Evolutionary conservation across 2,113 vertebrate genomes (phyloP), one percentile per base, ranked within the genome.

Genomic region (Brienomyrus longianalis): DNA sequence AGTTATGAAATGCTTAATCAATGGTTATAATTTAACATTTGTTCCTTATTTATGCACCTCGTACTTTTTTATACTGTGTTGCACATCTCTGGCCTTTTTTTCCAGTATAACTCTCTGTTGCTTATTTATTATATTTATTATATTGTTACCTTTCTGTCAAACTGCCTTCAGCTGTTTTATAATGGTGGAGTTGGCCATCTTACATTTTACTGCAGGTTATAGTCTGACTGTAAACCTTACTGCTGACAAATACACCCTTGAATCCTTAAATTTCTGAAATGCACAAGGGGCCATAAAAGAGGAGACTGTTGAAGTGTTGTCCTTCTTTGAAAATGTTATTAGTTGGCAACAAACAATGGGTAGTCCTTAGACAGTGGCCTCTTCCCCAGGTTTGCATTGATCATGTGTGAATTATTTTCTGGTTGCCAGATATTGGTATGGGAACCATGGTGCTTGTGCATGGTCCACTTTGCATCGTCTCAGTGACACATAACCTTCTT

Each of bases 361-460:
- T 70, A 70, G n/a, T 31, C n/a, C 62, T 70, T 70, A 27, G 35
- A 43, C 31, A 80, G 15, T 19, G 31, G 35, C 31, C 74, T 23
- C 43, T 84, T 77, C 87, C 87, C 87, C 51, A 70, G 45, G 87
- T 45, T 54, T 52, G 52, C 31, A 21, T 88, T 56, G 87, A n/a
- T 84, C 47, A 52, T 50, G n/a, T 83, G 56, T 66, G 83, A 88
- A 88, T 35, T 62, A 70, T 88, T 77, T 21, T 27, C 47, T 31
- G 52, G 23, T 86, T 90, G 86, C 23, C 19, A 43, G 23, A 59
- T 54, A 39, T 43, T 45, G 10, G 77, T 15, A 8, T 47, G 15
- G 80, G 80, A 48, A 21, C 48, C 31, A 2, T 74, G 19, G 70
- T 39, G 27, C 3, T 74, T 31, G 56, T 88, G 87, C 87, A 84